Evolutionary conservation across 2,797 vertebrate species (phyloP).

Genomic region (Molossus alvarezi): DNA sequence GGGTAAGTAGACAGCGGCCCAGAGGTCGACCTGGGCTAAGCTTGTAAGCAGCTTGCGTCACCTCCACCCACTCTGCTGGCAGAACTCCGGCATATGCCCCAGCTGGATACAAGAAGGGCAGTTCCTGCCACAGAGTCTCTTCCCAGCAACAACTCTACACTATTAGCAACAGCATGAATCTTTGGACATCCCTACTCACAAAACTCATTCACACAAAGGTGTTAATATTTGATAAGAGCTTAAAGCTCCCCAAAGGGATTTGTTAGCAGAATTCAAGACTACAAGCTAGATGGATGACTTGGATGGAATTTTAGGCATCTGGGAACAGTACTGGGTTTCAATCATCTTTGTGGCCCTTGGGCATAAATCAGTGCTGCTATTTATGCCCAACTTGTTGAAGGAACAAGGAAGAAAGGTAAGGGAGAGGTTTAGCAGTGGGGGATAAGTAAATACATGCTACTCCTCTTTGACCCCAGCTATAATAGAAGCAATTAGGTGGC

Average conservation of each 20-base stretch:
- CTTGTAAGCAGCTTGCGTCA: background rate
- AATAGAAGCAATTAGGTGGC: slow-evolving; percentile 63
- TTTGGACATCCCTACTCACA: background rate
- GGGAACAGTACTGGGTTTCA: background rate
- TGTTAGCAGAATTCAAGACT: slow-evolving; percentile 23
- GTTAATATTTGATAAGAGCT: slow-evolving; percentile 8
- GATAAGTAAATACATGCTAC: slow-evolving; percentile 5
- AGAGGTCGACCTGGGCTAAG: background rate
- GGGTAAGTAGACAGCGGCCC: background rate
- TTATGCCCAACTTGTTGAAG: background rate
- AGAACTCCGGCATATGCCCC: background rate
- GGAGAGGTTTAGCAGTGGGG: background rate
- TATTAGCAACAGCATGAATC: background rate
- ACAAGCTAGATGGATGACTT: slow-evolving; percentile 4
- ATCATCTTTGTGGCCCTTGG: background rate
- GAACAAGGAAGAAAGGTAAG: slow-evolving; percentile 47
- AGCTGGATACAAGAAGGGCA: background rate
- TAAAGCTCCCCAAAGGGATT: background rate
- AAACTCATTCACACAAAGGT: slow-evolving; percentile 1
- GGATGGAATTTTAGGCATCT: slow-evolving; percentile 12
- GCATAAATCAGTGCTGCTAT: background rate
- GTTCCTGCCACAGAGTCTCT: background rate
- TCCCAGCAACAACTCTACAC: background rate
- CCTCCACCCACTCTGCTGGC: background rate
- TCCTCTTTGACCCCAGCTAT: slow-evolving; percentile 51